Base-by-base conservation (phyloP, 2,888 invertebrate species). In the Bruchidius siliquastri region DNA sequence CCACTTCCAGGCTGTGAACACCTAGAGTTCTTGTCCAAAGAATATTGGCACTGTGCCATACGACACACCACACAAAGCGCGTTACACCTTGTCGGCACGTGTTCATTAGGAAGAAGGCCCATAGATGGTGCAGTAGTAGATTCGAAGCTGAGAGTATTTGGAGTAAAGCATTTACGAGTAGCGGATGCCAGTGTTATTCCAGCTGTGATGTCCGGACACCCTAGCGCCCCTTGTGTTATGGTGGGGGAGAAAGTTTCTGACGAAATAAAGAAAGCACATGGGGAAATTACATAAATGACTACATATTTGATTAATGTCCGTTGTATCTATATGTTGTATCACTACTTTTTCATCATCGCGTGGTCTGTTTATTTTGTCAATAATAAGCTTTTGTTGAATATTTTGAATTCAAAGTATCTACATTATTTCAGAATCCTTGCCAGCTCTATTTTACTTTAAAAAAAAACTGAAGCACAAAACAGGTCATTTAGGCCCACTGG, bases 161-260 rank as follows among this genome's bases (percentile, higher is more conserved):
- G 91, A 0, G 83, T 92, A 2, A 80, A 87, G 0, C 85, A 85
- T 0, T 83, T 92, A 49, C 87, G 92, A 8, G 91, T 92, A 0
- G 91, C 88, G 0, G 92, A 92, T 83, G 90, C 91, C 0, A 91
- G 93, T 77, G 85, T 93, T 49, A 90, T 90, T 79, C 92, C 92
- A 0, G 83, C 87, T 10, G 89, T 91, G 0, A 84, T 90, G 49
- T 89, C 90, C 2, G 90, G 91, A 2, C 92, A 93, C 82, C 92
- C 92, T 0, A 90, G 90, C 82, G 92, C 91, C 0, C 90, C 91
- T 0, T 88, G 90, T 0, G 89, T 90, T 76, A 92, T 92, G 90
- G 90, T 93, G 72, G 93, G 91, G 0, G 92, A 93, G 83, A 92
- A 92, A 82, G 90, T 90, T 2, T 88, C 92, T 0, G 92, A 92